phyloP scores from a whole-genome alignment of 2,113 vertebrate species.

The Rallus limicola region DNA sequence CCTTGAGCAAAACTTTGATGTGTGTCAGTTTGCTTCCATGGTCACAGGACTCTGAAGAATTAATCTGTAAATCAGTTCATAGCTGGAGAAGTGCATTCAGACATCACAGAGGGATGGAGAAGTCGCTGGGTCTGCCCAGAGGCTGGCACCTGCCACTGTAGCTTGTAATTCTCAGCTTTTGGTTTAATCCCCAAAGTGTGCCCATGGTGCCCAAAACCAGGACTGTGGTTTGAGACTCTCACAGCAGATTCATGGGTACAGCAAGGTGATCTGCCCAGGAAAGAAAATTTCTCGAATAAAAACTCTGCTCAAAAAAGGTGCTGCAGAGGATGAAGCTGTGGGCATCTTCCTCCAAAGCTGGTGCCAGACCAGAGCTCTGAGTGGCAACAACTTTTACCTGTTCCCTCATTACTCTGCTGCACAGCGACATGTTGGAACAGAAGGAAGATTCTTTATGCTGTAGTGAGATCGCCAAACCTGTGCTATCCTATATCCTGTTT shows the following conservation, averaged over 20 bases:
- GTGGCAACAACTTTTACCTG: background rate
- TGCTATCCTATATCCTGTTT: background rate
- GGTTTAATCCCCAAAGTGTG: background rate
- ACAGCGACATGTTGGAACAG: background rate
- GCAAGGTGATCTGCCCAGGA: background rate
- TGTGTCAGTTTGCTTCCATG: background rate
- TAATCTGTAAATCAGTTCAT: background rate
- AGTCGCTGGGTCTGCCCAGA: background rate
- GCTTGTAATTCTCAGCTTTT: background rate
- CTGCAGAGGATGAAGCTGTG: background rate
- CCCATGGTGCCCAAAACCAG: background rate
- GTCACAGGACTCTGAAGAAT: background rate
- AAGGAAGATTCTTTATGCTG: background rate
- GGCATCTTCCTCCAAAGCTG: background rate
- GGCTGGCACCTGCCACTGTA: background rate
- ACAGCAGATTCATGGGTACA: background rate
- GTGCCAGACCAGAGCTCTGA: rapidly evolving
- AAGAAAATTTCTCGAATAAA: background rate
- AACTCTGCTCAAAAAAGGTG: background rate
- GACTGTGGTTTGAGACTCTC: background rate
- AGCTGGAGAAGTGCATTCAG: background rate
- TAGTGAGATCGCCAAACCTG: background rate
- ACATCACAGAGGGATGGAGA: background rate
- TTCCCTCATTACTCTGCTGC: background rate
- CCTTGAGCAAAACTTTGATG: background rate